Evolutionary conservation across 2,113 vertebrate species (phyloP), one percentile per base, ranked within the genome.

Genomic region (Sarotherodon lohbergeri): DNA sequence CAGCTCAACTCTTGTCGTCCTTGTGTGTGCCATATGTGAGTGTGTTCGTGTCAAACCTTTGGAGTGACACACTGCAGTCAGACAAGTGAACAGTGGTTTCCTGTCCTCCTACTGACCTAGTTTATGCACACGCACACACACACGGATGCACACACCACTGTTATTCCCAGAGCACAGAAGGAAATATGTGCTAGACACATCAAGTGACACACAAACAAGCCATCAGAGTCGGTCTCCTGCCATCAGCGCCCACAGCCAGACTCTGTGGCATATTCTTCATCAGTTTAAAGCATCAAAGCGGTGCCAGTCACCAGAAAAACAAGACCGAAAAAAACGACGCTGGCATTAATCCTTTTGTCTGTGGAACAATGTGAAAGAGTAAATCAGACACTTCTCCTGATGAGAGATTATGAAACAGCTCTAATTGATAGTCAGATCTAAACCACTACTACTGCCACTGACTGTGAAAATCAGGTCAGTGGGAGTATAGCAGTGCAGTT

Each of bases 91-190:
- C 76, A 91, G 91, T 89, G 87, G 92, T 87, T 94, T 95, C 92
- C 92, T 95, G 92, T 95, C 88, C 91, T 90, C 84, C 89, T 88
- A 80, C 81, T 96, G 94, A 96, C 92, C 94, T 89, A 87, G 73
- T 93, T 94, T 83, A 84, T 46, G 41, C 57, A 88, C 78, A 88
- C 86, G 81, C 85, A 39, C 2, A 3, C 22, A 9, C 71, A 2
- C 85, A 83, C 85, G 63, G 81, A 80, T 43, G 17, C 86, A 86
- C 81, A 82, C 86, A 66, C 80, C 19, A 36, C 79, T 63, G 9
- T 59, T 86, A 71, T 84, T 91, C 84, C 78, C 88, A 78, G 61
- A 71, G 88, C 88, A 82, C 86, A 55, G 76, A 76, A 90, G 82
- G 86, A 91, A 89, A 90, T 90, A 89, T 17, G n/a, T 56, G 59